Conservation (phyloP, 2,113 vertebrate species). For the Cyanoliseus patagonus region DNA sequence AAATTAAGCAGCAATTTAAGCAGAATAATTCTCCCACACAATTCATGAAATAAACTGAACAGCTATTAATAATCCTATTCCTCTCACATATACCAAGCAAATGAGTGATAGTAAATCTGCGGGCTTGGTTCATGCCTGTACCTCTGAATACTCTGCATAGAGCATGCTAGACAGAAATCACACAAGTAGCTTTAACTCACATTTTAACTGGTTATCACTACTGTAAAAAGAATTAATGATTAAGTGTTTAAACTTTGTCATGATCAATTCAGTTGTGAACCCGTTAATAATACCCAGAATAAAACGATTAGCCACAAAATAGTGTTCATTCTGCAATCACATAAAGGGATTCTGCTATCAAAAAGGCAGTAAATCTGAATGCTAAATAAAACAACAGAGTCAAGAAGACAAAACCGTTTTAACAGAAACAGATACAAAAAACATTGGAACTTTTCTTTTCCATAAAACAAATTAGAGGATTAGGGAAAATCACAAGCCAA, state of each 20-base stretch:
- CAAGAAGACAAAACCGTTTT: neutral
- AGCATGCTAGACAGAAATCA: neutral
- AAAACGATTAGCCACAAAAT: neutral
- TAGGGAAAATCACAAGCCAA: neutral
- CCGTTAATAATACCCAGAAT: neutral
- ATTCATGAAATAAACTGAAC: neutral
- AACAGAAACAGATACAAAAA: neutral
- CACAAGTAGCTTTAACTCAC: neutral
- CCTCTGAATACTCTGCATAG: neutral
- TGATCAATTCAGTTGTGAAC: neutral
- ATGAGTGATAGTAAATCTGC: neutral
- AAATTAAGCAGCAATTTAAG: neutral
- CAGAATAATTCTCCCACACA: neutral
- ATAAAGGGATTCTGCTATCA: neutral
- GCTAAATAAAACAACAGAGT: neutral
- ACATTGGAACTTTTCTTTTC: neutral
- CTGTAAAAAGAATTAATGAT: neutral
- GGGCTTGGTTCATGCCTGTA: neutral
- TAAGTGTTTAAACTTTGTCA: neutral
- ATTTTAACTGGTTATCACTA: neutral
- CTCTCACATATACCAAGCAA: neutral
- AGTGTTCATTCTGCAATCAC: neutral
- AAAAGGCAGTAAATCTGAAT: neutral
- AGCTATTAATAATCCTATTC: neutral
- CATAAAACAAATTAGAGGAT: neutral